These are phyloP conservation scores for Achlya flavicornis DNA, from an alignment of 2,888 invertebrate genomes.

Conservation along the genomic window DNA sequence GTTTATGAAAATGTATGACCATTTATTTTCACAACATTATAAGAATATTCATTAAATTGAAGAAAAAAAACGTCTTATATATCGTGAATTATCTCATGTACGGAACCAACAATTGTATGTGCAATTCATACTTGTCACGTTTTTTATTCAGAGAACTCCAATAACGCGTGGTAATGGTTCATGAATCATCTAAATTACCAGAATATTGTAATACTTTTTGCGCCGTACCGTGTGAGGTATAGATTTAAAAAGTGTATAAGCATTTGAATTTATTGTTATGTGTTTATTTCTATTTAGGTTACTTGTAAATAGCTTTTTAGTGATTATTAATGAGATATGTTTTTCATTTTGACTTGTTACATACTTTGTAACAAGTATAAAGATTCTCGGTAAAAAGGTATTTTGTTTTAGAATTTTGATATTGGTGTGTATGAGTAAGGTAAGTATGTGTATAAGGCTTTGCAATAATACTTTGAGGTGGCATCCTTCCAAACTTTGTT, in stretches of 20 bases:
- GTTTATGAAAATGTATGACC: too few species aligned
- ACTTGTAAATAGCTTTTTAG: slow-evolving; percentile 9
- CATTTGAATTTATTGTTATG: slow-evolving; percentile 32
- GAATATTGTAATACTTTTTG: slow-evolving; percentile 62
- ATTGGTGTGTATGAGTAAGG: too few species aligned
- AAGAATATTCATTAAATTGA: too few species aligned
- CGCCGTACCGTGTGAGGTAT: slow-evolving; percentile 47
- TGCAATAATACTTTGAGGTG: too few species aligned
- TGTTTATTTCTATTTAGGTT: slow-evolving; percentile 20
- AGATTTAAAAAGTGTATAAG: slow-evolving; percentile 52
- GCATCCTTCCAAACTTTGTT: too few species aligned
- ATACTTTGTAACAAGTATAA: not conserved
- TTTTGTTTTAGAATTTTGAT: too few species aligned
- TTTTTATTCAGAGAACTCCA: slow-evolving; percentile 50
- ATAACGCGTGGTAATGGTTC: slow-evolving; percentile 64
- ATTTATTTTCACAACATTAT: too few species aligned
- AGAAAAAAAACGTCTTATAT: too few species aligned
- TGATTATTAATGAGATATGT: slow-evolving; percentile 9
- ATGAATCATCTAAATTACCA: slow-evolving; percentile 68
- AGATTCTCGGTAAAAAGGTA: not conserved
- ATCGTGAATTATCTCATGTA: not conserved
- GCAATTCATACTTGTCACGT: slow-evolving; percentile 22
- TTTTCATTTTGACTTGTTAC: not conserved
- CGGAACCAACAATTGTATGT: not conserved
- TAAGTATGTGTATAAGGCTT: too few species aligned